Evolutionary conservation across 2,113 vertebrate genomes (phyloP).

Genomic region (Spea multiplicata): DNA sequence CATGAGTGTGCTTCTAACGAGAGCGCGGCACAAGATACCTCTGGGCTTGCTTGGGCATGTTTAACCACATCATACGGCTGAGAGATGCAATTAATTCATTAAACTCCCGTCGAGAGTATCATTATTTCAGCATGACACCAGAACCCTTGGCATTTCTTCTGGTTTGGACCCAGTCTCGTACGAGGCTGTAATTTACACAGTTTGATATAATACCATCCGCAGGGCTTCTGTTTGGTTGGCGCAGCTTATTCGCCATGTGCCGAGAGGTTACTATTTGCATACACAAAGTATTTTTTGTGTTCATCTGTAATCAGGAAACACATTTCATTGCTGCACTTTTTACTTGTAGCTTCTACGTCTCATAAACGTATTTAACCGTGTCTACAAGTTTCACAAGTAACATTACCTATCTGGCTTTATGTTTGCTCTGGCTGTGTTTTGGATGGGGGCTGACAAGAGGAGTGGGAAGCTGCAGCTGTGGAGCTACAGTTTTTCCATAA

Average conservation of each 20-base stretch:
- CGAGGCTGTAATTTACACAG: conserved; percentile 24
- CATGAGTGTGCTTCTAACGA: not conserved
- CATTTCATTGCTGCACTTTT: conserved; percentile 3
- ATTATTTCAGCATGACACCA: conserved; percentile 33
- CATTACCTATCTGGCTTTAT: too few relatives aligned
- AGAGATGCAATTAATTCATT: conserved; percentile 40
- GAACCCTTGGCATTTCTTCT: not conserved
- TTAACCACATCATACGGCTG: conserved; percentile 29
- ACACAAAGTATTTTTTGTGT: not conserved
- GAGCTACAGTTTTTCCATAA: too few relatives aligned
- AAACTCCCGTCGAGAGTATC: conserved; percentile 6
- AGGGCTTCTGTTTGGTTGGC: not conserved
- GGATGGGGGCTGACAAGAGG: too few relatives aligned
- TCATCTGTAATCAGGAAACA: conserved; percentile 24
- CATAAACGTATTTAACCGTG: too few relatives aligned
- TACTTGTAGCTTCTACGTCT: too few relatives aligned
- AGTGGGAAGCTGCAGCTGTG: too few relatives aligned
- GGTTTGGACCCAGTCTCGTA: conserved; percentile 4
- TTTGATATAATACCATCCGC: not conserved
- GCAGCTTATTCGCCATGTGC: not conserved
- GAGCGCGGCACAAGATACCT: not conserved
- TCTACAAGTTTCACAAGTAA: too few relatives aligned
- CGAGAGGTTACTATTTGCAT: not conserved
- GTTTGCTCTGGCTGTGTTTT: too few relatives aligned
- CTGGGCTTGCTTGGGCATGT: conserved; percentile 3